Conservation (phyloP, 2,888 invertebrate species). For the Himalopsyche kuldschensis region DNA sequence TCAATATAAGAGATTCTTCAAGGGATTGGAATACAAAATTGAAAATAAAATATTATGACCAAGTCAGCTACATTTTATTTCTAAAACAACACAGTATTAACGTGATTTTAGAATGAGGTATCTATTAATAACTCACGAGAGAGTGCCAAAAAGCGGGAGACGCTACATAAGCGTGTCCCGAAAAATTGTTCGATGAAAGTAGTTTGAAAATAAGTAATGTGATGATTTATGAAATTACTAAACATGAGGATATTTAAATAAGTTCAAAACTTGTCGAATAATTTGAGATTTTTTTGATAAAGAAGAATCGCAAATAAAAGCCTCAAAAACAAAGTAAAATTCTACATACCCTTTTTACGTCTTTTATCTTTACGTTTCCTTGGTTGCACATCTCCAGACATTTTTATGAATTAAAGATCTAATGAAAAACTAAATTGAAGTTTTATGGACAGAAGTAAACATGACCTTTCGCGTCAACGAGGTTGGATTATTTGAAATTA, state of each 20-base stretch:
- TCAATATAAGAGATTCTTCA: no score
- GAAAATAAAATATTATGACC: background rate
- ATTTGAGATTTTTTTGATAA: background rate
- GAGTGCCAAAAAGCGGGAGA: constrained; percentile 26
- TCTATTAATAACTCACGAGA: constrained; percentile 32
- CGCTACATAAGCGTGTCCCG: background rate
- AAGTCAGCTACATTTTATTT: background rate
- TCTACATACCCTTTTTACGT: constrained; percentile 72
- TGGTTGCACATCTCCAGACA: constrained; percentile 87
- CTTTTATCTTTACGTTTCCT: constrained; percentile 84
- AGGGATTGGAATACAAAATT: background rate
- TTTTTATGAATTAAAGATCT: constrained; percentile 14
- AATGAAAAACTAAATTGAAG: background rate
- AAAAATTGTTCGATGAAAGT: background rate
- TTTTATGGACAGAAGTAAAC: constrained; percentile 2
- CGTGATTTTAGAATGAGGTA: constrained; percentile 18
- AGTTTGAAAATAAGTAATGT: background rate
- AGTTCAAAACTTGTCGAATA: background rate
- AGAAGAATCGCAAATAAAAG: background rate
- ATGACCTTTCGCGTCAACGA: constrained; percentile 6
- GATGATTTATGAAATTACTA: background rate
- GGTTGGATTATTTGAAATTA: background rate
- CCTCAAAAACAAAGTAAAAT: background rate
- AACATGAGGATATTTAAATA: constrained; percentile 19
- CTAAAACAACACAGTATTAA: constrained; percentile 21